Conservation (phyloP, 2,888 invertebrate genomes). For the Poecilus cupreus region DNA sequence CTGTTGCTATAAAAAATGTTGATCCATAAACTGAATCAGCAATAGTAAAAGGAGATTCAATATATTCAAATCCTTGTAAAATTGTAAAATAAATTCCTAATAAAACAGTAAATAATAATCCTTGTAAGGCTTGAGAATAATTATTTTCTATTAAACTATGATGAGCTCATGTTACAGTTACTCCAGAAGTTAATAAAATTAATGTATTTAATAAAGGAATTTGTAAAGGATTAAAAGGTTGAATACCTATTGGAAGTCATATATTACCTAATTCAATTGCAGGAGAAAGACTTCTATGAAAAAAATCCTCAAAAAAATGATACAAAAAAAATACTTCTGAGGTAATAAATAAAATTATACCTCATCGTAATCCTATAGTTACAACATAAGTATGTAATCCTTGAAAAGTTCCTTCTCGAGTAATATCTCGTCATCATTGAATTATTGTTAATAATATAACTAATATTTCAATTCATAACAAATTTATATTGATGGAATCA, state of each 20-base stretch:
- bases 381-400: slow-evolving; percentile 79
- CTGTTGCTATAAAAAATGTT: slow-evolving; percentile 81
- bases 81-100: slow-evolving; percentile 79
- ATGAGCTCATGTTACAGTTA: slow-evolving; percentile 79
- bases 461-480: slow-evolving; percentile 75
- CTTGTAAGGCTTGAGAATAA: slow-evolving; percentile 70
- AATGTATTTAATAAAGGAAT: slow-evolving; percentile 82
- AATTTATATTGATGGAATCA: slow-evolving; percentile 77
- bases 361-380: slow-evolving; percentile 78
- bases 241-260: slow-evolving; percentile 79
- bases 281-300: slow-evolving; percentile 74
- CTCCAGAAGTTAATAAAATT: slow-evolving; percentile 80
- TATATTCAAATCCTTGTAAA: slow-evolving; percentile 80
- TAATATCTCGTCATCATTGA: slow-evolving; percentile 83
- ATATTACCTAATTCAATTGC: slow-evolving; percentile 74
- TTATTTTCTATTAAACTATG: slow-evolving; percentile 73
- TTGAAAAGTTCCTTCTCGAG: slow-evolving; percentile 81
- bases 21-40: slow-evolving; percentile 78
- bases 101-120: slow-evolving; percentile 73
- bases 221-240: slow-evolving; percentile 78
- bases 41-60: slow-evolving; percentile 76
- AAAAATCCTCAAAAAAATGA: slow-evolving; percentile 78
- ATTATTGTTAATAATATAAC: slow-evolving; percentile 75
- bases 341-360: slow-evolving; percentile 84
- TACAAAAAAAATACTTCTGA: slow-evolving; percentile 81